Evolutionary conservation across 2,888 invertebrate species (phyloP).

Genomic region (Schizaphis graminum): DNA sequence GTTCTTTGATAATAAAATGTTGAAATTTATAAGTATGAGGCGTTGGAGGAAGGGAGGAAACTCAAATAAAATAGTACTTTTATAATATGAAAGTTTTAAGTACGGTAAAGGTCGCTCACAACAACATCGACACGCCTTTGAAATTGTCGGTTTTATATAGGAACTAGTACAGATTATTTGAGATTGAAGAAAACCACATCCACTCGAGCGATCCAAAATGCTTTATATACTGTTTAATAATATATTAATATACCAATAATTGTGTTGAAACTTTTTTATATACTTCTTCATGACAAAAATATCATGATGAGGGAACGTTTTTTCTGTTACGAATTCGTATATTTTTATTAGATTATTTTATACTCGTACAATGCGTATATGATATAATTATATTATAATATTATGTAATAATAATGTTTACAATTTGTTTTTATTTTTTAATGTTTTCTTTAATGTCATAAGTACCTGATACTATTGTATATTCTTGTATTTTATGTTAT

Average conservation of each 20-base stretch:
- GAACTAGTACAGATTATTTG: background rate
- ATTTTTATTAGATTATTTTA: too few relatives aligned
- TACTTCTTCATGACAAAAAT: background rate
- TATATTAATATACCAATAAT: background rate
- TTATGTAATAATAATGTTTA: too few relatives aligned
- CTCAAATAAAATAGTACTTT: background rate
- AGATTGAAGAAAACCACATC: background rate
- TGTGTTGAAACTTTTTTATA: background rate
- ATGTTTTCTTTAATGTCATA: too few relatives aligned
- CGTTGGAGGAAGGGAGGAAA: background rate
- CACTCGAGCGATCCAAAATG: background rate
- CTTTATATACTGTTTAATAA: background rate
- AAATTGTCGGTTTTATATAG: background rate
- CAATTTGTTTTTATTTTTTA: too few relatives aligned
- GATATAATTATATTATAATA: background rate
- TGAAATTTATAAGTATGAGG: background rate
- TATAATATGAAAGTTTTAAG: background rate
- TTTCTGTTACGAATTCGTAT: too few relatives aligned
- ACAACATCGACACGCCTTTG: background rate
- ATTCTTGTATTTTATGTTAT: too few relatives aligned
- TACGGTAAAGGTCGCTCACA: background rate
- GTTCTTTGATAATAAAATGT: background rate
- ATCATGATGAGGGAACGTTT: background rate
- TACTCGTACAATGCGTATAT: background rate
- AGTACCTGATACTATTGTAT: too few relatives aligned